Base-by-base conservation (phyloP, 2,888 invertebrate species). In the Acheta domesticus region DNA sequence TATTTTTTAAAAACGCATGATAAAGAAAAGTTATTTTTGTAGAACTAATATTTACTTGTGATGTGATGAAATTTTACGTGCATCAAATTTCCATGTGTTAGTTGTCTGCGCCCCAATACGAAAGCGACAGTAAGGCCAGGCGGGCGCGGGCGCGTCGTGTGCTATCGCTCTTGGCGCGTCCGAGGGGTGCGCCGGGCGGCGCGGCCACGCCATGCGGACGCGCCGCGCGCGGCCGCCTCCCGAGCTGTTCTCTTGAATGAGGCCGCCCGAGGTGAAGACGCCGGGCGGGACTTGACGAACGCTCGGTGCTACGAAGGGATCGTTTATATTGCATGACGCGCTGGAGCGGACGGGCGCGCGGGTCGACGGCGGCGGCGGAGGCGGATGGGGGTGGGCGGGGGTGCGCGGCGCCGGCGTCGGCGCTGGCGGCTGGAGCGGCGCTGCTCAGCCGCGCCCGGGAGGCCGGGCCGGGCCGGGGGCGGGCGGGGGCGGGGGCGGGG, bases 291-390 rank as follows among this genome's bases (percentile, higher is more conserved):
- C 62, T 62, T 62, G 62, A 62, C 62, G 62, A 62, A 62, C 62
- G 62, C n/a, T 62, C 62, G 62, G 62, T 62, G 62, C 62, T 62
- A n/a, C 62, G 16, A n/a, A 62, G 62, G 62, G 62, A 62, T 62
- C 62, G 62, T 62, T 62, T 62, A 62, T 62, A 62, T 62, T 62
- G 62, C 62, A 62, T n/a, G 62, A 62, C 62, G 62, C 62, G 62
- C 62, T 62, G 62, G 62, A 62, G 62, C 62, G 62, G 36, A 36
- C 36, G 36, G 36, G 62, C 8, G 62, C 62, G n/a, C 12, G 62
- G 62, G 62, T 19, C 14, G 62, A 3, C 62, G 62, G 62, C 11
- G 20, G 49, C 1, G 50, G 49, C 19, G 21, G 77, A 77, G 49
- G n/a, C 49, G 11, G 50, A 48, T 11, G n/a, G 48, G 48, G 16